These are phyloP conservation scores for Parthenolecanium corni DNA, from an alignment of 2,888 invertebrate genomes.

Conservation along the genomic window DNA sequence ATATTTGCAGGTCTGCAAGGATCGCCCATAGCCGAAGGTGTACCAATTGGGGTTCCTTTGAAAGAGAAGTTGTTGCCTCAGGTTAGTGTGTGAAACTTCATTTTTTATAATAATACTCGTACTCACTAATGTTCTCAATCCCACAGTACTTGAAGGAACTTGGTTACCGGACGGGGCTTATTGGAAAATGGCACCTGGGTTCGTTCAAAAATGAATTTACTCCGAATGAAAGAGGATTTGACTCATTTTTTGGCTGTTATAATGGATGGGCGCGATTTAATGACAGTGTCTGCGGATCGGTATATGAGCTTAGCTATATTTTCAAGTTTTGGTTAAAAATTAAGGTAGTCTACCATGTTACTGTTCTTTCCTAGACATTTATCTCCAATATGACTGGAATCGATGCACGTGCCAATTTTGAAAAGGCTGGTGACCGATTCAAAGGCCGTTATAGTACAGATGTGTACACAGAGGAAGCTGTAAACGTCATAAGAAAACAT, in stretches of 20 bases:
- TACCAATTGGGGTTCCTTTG: constrained; percentile 44
- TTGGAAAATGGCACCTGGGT: constrained; percentile 5
- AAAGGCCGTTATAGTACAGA: constrained; percentile 52
- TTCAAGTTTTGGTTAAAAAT: no score
- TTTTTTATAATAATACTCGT: no score
- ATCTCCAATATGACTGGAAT: constrained; percentile 12
- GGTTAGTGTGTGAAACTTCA: no score
- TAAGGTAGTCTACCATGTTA: no score
- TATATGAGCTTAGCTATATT: no score
- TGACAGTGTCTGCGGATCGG: neutral
- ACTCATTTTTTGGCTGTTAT: constrained; percentile 8
- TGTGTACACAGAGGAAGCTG: constrained; percentile 53
- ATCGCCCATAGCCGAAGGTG: constrained; percentile 41
- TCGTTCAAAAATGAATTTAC: constrained; percentile 3
- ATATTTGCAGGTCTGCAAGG: constrained; percentile 42
- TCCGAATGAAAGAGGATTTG: neutral
- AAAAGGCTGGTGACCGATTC: constrained; percentile 45
- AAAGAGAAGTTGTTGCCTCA: constrained; percentile 43
- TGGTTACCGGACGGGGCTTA: neutral
- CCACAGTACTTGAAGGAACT: neutral
- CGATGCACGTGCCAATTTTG: constrained; percentile 31
- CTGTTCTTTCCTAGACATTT: no score
- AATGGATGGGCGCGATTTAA: constrained; percentile 7
- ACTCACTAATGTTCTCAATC: neutral
- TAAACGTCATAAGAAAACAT: constrained; percentile 46